Percentiles rank a stretch among this genome's conserved stretches.
Conservation (phyloP, 2,113 vertebrate species). For the Zosterops japonicus region DNA sequence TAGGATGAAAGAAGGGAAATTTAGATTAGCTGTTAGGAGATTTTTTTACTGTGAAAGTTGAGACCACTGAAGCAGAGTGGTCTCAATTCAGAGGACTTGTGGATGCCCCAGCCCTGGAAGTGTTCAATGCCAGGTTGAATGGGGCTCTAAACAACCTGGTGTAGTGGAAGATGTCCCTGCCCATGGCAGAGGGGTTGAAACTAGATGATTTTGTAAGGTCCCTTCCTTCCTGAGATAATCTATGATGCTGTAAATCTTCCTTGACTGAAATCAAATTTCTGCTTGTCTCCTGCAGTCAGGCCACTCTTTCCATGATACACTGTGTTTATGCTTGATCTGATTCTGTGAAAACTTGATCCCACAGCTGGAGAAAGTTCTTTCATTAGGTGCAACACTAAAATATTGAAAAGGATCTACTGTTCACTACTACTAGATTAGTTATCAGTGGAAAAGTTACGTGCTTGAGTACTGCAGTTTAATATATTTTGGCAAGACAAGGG, state of each 20-base stretch:
- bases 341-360: background rate
- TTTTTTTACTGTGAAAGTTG: background rate
- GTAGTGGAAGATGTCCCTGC: background rate
- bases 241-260: background rate
- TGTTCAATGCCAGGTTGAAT: background rate
- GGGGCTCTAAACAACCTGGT: background rate
- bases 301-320: background rate
- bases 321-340: background rate
- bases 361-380: background rate
- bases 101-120: background rate
- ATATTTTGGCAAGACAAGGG: background rate
- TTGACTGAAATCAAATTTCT: background rate
- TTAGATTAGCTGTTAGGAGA: background rate
- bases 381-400: rapidly evolving
- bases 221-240: background rate
- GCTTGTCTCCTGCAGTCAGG: background rate
- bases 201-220: background rate
- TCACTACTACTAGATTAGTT: background rate
- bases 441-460: background rate
- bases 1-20: background rate
- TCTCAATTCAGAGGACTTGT: background rate
- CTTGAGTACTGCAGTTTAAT: background rate
- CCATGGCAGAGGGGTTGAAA: background rate
- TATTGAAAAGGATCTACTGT: background rate
- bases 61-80: background rate